These are phyloP conservation scores for Megaceryle maxima DNA, from an alignment of 2,113 vertebrate species.

Conservation along the genomic window DNA sequence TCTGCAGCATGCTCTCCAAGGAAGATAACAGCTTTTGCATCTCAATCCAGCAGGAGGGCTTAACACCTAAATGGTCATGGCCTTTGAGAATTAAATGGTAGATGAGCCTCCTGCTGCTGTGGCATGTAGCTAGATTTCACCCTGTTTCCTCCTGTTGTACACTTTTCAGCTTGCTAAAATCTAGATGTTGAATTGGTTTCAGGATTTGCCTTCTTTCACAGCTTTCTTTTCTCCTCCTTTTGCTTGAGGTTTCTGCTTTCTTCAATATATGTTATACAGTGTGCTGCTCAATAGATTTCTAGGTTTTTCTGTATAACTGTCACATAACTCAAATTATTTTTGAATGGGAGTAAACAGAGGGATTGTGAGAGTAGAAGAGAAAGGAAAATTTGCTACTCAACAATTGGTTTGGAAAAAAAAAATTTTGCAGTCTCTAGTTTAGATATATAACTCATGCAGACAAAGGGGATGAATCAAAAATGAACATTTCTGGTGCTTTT, in stretches of 20 bases:
- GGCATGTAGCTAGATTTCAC: background rate
- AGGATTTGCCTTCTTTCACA: background rate
- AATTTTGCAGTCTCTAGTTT: background rate
- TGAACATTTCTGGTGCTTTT: background rate
- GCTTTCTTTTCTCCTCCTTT: background rate
- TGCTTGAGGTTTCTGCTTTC: background rate
- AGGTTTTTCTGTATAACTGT: background rate
- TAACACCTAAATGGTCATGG: background rate
- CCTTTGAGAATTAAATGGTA: background rate
- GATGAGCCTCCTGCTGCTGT: background rate
- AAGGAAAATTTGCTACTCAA: background rate
- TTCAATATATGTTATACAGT: background rate
- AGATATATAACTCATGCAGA: background rate
- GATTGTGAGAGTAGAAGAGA: background rate
- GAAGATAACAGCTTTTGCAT: accelerated
- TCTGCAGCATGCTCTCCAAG: background rate
- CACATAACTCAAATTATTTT: background rate
- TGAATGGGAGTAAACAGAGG: background rate
- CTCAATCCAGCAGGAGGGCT: accelerated
- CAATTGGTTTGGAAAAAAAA: background rate
- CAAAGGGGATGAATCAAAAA: background rate
- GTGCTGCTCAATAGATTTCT: background rate
- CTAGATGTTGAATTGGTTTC: background rate
- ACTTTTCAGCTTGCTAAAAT: background rate
- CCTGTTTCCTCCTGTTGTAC: background rate